Evolutionary conservation across 2,113 vertebrate genomes (phyloP).

Genomic region (Alosa alosa): DNA sequence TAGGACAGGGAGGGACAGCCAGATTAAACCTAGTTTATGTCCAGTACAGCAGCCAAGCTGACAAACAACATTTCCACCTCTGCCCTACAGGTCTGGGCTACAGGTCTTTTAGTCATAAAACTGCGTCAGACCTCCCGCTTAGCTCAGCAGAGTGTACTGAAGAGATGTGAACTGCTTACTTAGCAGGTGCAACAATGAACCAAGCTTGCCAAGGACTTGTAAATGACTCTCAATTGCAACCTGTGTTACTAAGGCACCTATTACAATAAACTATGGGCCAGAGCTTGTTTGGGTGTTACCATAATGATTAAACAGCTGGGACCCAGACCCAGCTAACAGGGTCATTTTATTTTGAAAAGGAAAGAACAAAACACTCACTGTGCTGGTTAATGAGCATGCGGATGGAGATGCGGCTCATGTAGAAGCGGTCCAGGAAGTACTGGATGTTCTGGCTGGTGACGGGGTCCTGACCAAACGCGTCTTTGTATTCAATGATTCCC

Average conservation of each 20-base stretch:
- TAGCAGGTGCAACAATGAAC: background rate
- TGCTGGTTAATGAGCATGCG: conserved; percentile 92
- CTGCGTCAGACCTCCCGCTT: background rate
- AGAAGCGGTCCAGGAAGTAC: conserved; percentile 89
- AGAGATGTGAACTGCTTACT: background rate
- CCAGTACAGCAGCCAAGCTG: background rate
- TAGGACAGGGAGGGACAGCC: background rate
- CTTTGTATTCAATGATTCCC: conserved; percentile 84
- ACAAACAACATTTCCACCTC: background rate
- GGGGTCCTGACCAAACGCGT: conserved; percentile 73
- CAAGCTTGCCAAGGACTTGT: background rate
- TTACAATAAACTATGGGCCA: background rate
- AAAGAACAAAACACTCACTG: conserved; percentile 65
- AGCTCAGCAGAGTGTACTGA: background rate
- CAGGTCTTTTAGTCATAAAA: background rate
- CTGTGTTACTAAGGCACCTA: background rate
- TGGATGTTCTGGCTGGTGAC: conserved; percentile 87
- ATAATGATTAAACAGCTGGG: background rate
- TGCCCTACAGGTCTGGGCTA: background rate
- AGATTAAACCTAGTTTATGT: background rate
- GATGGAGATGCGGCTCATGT: conserved; percentile 90
- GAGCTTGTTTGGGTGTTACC: background rate
- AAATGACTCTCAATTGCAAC: background rate
- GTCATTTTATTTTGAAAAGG: background rate
- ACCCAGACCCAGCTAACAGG: background rate